Percentiles rank a stretch among this genome's conserved stretches.
Evolutionary conservation across 2,888 invertebrate species (phyloP).

Genomic region (Leucophora obtusa): DNA sequence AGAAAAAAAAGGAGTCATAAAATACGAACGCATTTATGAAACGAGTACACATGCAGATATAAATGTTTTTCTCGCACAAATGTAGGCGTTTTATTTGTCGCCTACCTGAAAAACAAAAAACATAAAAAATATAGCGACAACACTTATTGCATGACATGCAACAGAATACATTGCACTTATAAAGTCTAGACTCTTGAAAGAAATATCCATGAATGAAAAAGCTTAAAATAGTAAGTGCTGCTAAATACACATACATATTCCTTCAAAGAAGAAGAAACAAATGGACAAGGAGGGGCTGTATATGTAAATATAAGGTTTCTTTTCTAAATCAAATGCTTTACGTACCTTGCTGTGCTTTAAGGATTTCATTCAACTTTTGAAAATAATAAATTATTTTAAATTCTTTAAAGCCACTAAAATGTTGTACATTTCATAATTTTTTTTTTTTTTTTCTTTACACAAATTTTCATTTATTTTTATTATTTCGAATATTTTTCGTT

Average conservation of each 20-base stretch:
- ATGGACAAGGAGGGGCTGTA: not conserved
- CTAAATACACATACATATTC: constrained; percentile 1
- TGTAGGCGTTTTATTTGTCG: constrained; percentile 60
- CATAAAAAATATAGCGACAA: not conserved
- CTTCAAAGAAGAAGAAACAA: not conserved
- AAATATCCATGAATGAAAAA: constrained; percentile 57
- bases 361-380: constrained; percentile 25
- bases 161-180: constrained; percentile 57
- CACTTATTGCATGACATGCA: constrained; percentile 46
- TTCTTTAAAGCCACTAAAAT: not conserved
- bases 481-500: not conserved
- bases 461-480: not conserved
- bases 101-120: constrained; percentile 50
- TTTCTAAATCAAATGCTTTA: not conserved
- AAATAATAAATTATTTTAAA: not conserved
- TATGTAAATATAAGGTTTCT: not conserved
- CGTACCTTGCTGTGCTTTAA: constrained; percentile 26
- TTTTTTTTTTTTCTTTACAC: too few species aligned
- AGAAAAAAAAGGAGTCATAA: constrained; percentile 34
- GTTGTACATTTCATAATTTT: constrained; percentile 12
- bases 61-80: constrained; percentile 29
- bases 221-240: constrained; percentile 52
- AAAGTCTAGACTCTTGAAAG: constrained; percentile 59
- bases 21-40: constrained; percentile 52
- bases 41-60: constrained; percentile 40